Evolutionary conservation across 2,113 vertebrate species (phyloP).

Genomic region (Eira barbara): DNA sequence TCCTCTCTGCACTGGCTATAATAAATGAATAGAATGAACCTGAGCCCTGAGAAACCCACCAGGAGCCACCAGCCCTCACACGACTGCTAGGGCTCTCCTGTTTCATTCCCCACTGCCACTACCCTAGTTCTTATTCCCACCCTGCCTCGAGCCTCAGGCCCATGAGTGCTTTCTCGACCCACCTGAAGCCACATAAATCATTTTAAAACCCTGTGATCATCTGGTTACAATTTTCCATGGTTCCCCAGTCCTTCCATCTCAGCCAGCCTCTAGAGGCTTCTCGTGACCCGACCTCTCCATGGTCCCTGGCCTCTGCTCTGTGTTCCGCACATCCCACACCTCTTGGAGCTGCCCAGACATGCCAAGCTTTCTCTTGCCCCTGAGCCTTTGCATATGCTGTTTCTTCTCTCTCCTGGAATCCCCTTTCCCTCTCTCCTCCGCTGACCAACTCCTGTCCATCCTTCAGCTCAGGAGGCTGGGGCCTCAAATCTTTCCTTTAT

Average conservation of each 20-base stretch:
- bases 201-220: background rate
- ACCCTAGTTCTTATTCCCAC: background rate
- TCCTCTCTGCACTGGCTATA: background rate
- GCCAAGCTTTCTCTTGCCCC: background rate
- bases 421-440: background rate
- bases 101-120: background rate
- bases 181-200: background rate
- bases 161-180: background rate
- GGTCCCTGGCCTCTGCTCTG: fast-evolving
- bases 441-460: background rate
- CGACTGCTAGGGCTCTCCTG: background rate
- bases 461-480: background rate
- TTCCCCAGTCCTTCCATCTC: background rate
- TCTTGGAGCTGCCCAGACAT: background rate
- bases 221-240: background rate
- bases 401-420: background rate
- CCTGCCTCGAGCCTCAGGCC: background rate
- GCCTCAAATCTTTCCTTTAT: background rate
- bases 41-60: background rate
- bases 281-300: background rate
- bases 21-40: background rate
- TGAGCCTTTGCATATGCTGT: background rate
- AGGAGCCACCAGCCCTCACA: background rate
- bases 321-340: background rate
- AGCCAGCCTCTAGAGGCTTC: background rate